Conservation (phyloP, 2,113 vertebrate species). For the Bubo scandiacus region DNA sequence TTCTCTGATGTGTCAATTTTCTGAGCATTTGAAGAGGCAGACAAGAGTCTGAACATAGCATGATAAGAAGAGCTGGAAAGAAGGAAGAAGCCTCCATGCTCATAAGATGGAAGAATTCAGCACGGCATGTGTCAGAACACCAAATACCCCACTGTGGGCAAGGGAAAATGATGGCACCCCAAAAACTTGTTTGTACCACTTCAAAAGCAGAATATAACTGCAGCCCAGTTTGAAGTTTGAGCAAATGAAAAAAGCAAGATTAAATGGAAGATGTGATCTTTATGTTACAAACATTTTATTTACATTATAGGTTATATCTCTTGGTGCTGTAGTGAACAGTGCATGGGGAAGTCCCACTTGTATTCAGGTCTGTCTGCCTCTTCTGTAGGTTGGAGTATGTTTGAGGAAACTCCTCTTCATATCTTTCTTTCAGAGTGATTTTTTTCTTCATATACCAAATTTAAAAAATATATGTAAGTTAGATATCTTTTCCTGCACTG, state of each 20-base stretch:
- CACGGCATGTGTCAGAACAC: rapidly evolving
- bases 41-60: neutral
- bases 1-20: neutral
- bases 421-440: neutral
- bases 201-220: neutral
- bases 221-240: neutral
- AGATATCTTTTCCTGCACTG: neutral
- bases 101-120: neutral
- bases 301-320: neutral
- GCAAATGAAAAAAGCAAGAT: neutral
- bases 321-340: neutral
- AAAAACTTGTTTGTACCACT: neutral
- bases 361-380: neutral
- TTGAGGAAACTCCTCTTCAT: neutral
- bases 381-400: neutral
- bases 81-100: neutral
- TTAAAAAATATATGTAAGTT: neutral
- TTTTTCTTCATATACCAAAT: neutral
- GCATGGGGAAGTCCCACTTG: rapidly evolving
- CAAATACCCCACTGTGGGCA: neutral
- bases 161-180: neutral
- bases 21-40: neutral
- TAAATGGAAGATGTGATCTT: neutral
- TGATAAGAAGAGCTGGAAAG: neutral
- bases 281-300: neutral